Percentiles rank a stretch among this genome's conserved stretches.
Conservation (phyloP, 2,797 vertebrate species). For the Oreonectes daqikongensis region DNA sequence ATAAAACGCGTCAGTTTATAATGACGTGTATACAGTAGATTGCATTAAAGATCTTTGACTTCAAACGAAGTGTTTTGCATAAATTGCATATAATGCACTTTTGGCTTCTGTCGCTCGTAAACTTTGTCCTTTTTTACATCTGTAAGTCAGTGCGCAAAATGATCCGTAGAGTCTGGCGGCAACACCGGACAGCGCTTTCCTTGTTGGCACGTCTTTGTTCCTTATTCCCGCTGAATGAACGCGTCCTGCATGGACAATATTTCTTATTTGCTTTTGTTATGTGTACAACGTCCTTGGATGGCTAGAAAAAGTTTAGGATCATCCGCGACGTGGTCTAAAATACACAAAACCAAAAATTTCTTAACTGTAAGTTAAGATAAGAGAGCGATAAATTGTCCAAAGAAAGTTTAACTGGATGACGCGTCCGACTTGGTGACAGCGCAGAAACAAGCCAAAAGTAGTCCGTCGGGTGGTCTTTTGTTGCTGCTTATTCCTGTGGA, state of each 20-base stretch:
- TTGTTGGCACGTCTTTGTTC: constrained; percentile 64
- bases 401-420: constrained; percentile 30
- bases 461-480: constrained; percentile 18
- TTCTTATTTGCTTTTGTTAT: constrained; percentile 3
- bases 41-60: not conserved
- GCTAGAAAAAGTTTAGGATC: not conserved
- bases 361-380: not conserved
- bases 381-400: constrained; percentile 25
- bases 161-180: constrained; percentile 39
- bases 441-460: not conserved
- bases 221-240: constrained; percentile 61
- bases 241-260: constrained; percentile 30
- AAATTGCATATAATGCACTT: not conserved
- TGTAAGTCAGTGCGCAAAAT: not conserved
- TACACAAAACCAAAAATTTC: not conserved
- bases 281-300: not conserved
- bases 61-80: constrained; percentile 6
- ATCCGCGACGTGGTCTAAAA: not conserved
- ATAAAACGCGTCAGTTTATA: constrained; percentile 10
- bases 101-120: not conserved
- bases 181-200: constrained; percentile 46
- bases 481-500: constrained; percentile 19
- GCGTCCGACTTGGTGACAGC: constrained; percentile 20
- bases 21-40: not conserved
- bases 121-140: constrained; percentile 1